Base-by-base conservation (phyloP, 2,888 invertebrate genomes). In the Selenia dentaria region DNA sequence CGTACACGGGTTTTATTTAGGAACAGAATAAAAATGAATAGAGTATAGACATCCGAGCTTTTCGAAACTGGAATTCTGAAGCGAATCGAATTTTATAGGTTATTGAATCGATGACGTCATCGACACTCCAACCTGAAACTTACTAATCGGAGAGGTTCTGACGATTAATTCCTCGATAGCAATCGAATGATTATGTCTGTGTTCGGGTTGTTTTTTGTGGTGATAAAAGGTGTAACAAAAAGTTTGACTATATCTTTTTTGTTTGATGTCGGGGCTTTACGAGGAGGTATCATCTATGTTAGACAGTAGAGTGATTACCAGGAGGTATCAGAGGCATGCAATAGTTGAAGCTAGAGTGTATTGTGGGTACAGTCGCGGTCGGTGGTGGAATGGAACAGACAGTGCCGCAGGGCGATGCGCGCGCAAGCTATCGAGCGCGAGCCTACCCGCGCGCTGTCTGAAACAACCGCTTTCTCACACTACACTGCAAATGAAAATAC, bases 391-490 rank as follows among this genome's bases (percentile, higher is more conserved):
- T 39, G 47, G 47, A 51, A 54, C 64, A 60, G 62, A 70, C 25
- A 25, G 61, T 67, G 70, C 63, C 66, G 67, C 51, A 54, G 47
- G 63, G 62, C 54, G 64, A 44, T 83, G 83, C 83, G 84, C 84
- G 84, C 84, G 84, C 84, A 80, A 4, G 55, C 51, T 83, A 84
- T 84, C 76, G 84, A 83, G 68, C 81, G 64, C 50, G 49, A 56
- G 36, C 47, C 62, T 53, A 57, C 54, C 43, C 34, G 40, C 52
- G 41, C 36, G 26, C 51, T 39, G 44, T 35, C 53, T 47, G 51
- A 47, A 46, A 44, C 43, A 50, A 44, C 49, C 36, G 49, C 49
- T 44, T 41, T 36, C 37, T 39, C 52, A 51, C 42, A 32, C 38
- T 24, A 50, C 36, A 49, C 44, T 45, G 44, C 42, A 46, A 53